A percentile compares a stretch with the other conserved stretches of the same genome.
These are phyloP conservation scores for Poecilus cupreus DNA, from an alignment of 2,888 invertebrate species.

Conservation along the genomic window DNA sequence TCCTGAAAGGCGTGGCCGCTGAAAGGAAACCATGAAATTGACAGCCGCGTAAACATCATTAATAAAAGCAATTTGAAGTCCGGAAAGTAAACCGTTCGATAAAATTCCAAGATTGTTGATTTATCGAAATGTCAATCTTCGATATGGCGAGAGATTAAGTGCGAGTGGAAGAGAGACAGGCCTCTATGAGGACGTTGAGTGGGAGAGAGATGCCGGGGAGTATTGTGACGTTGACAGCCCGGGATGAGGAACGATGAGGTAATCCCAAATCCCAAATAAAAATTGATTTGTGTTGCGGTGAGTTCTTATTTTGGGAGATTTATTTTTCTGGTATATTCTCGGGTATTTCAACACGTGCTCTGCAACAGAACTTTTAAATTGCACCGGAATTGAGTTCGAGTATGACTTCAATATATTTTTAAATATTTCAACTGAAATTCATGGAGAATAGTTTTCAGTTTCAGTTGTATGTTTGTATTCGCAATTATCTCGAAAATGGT, in stretches of 20 bases:
- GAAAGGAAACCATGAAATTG: constrained; percentile 26
- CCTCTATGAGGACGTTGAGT: neutral
- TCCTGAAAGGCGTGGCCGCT: neutral
- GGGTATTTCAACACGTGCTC: neutral
- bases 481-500: no score
- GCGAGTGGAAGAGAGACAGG: neutral
- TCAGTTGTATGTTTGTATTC: no score
- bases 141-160: constrained; percentile 41
- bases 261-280: constrained; percentile 45
- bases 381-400: no score
- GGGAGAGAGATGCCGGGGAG: neutral
- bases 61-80: constrained; percentile 51
- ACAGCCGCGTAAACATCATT: constrained; percentile 51
- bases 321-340: constrained; percentile 28
- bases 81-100: constrained; percentile 49
- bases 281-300: constrained; percentile 49
- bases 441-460: no score
- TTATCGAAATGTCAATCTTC: constrained; percentile 54
- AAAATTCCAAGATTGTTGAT: constrained; percentile 53
- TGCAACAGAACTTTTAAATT: no score
- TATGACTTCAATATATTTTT: no score
- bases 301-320: constrained; percentile 38
- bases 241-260: constrained; percentile 36
- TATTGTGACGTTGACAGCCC: constrained; percentile 44
- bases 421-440: no score